Conservation (phyloP, 2,888 invertebrate species). For the Polydrusus cervinus region DNA sequence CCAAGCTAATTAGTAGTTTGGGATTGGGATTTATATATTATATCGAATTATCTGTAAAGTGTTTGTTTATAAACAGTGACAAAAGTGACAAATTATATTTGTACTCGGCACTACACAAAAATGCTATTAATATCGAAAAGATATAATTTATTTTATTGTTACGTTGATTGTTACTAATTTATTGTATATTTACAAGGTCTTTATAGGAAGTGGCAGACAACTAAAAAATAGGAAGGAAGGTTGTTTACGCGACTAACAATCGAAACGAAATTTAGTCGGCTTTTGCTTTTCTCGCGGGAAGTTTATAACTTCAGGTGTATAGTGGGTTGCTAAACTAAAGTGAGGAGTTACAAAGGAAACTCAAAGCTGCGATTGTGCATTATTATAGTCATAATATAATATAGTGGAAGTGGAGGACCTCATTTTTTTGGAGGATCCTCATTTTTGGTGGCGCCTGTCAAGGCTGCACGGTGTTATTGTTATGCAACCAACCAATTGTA, state of each 20-base stretch:
- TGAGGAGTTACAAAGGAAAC: no score
- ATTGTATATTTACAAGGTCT: constrained; percentile 5
- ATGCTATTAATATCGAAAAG: constrained; percentile 4
- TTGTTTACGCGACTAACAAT: constrained; percentile 24
- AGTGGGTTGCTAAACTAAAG: no score
- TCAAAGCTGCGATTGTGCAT: no score
- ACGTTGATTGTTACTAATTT: neutral
- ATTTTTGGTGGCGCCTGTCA: no score
- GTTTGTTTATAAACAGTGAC: constrained; percentile 18
- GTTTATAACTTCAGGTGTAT: neutral
- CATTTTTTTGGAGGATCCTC: no score
- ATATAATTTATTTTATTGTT: constrained; percentile 8
- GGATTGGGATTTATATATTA: constrained; percentile 24
- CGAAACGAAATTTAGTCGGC: neutral
- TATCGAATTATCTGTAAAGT: constrained; percentile 9
- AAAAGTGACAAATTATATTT: constrained; percentile 20
- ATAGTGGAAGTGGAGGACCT: no score
- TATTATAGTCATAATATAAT: no score
- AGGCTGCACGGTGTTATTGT: neutral
- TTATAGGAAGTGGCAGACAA: constrained; percentile 16
- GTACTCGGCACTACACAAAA: constrained; percentile 1
- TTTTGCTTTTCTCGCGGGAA: neutral
- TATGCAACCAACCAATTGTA: constrained; percentile 5
- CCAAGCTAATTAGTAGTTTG: neutral
- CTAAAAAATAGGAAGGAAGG: constrained; percentile 26